Base-by-base conservation (phyloP, 2,797 vertebrate genomes). In the Hapalemur alaotrensis region DNA sequence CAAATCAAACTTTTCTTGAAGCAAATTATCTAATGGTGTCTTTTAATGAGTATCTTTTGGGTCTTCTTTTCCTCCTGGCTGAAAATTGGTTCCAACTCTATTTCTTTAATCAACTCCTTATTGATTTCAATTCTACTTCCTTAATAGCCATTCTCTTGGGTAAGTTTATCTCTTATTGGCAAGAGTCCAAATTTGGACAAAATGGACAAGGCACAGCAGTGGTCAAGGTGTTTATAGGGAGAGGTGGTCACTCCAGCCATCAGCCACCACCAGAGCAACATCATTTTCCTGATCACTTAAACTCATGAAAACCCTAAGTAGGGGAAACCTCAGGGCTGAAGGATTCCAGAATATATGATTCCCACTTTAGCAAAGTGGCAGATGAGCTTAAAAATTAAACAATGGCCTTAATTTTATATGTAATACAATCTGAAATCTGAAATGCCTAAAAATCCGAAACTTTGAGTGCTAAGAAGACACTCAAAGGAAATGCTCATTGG, bases 151-250 rank as follows among this genome's bases (percentile, higher is more conserved):
- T 87, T 94, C 25, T 78, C 94, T 75, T 88, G 54, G 5, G 15
- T 83, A 81, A 93, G 14, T 92, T 89, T 43, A 32, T 91, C 20
- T 96, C 38, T 83, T 90, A 46, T 17, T 92, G 91, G 28, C 6
- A 32, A 94, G n/a, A 87, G 30, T 79, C 11, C 25, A 87, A 89
- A 92, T 85, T n/a, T 92, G 35, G 32, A 95, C n/a, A 95, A 94
- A 54, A 63, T 25, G 17, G 50, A 7, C 5, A 67, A 90, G 23
- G 46, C 61, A 84, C 28, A 32, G 35, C 52, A 4, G 11, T 59
- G 48, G 14, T 87, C 30, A 70, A 69, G 32, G 63, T 86, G 25
- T 73, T 93, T 14, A 23, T n/a, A 43, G 76, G 32, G 28, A 90
- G 38, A 89, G n/a, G 7, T 81, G 46, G 6, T 28, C 17, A 32